Evolutionary conservation across 2,888 invertebrate species (phyloP).

Genomic region (Mimas tiliae): DNA sequence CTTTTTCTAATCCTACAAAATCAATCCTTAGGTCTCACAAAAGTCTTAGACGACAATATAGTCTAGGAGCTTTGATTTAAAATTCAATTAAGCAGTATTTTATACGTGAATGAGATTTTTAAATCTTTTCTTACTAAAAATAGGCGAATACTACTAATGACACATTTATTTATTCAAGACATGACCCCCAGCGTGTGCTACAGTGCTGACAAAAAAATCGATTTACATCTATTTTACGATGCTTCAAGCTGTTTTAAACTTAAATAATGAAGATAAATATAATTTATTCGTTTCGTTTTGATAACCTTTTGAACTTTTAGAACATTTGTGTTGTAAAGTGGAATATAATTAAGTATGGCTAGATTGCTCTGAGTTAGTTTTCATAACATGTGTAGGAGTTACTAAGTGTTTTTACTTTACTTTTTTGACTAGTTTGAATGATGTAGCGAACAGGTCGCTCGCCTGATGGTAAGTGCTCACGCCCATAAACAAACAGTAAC

Average conservation of each 20-base stretch:
- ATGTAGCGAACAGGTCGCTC: no score
- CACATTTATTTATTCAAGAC: slow-evolving; percentile 40
- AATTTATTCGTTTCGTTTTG: slow-evolving; percentile 1
- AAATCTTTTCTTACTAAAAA: slow-evolving; percentile 7
- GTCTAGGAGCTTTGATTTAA: slow-evolving; percentile 42
- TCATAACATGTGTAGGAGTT: no score
- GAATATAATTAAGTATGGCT: neutral
- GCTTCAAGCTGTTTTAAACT: slow-evolving; percentile 6
- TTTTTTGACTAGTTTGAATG: no score
- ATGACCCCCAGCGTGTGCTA: slow-evolving; percentile 40
- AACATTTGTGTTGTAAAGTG: neutral
- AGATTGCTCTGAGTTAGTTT: neutral
- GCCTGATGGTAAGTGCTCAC: no score
- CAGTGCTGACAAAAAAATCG: slow-evolving; percentile 31
- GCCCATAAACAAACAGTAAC: no score
- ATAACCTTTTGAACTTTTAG: neutral
- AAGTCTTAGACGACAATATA: neutral
- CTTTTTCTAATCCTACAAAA: neutral
- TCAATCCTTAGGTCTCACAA: neutral
- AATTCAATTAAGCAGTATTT: slow-evolving; percentile 54
- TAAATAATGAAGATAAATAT: slow-evolving; percentile 14
- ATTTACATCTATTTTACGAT: slow-evolving; percentile 10
- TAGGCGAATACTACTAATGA: slow-evolving; percentile 29
- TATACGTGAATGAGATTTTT: slow-evolving; percentile 50
- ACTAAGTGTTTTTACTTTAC: no score